Conservation (phyloP, 2,797 vertebrate species). For the Tenualosa ilisha region DNA sequence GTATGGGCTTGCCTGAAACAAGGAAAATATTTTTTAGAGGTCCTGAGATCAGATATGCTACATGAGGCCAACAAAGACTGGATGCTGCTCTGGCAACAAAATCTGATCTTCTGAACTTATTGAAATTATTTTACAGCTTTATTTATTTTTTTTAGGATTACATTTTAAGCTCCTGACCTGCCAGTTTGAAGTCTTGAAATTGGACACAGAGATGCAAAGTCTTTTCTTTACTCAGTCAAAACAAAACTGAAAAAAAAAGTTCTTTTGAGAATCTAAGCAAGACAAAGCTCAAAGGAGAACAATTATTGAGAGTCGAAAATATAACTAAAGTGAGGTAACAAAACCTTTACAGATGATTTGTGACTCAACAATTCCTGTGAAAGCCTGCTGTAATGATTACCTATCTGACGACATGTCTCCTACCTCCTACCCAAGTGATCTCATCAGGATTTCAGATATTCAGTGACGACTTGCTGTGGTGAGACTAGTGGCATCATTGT, state of each 20-base stretch:
- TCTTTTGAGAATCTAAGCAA: neutral
- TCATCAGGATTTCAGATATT: slow-evolving; percentile 7
- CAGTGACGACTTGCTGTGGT: neutral
- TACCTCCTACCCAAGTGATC: neutral
- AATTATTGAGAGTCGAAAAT: neutral
- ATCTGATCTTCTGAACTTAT: neutral
- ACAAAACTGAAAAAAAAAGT: neutral
- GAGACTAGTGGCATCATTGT: neutral
- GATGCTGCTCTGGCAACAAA: neutral
- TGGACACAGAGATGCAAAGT: neutral
- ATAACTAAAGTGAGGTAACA: neutral
- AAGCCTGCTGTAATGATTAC: neutral
- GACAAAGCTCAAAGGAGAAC: neutral
- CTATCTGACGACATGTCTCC: neutral
- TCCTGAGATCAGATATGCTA: neutral
- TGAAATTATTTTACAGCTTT: neutral
- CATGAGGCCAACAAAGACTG: neutral
- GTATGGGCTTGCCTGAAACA: neutral
- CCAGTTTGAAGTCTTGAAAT: neutral
- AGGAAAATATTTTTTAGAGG: neutral
- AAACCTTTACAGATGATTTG: neutral
- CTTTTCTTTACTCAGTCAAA: neutral
- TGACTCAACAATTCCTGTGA: neutral
- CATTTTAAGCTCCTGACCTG: neutral
- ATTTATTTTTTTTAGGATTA: neutral